Conservation (phyloP, 2,113 vertebrate genomes). For the Mirounga angustirostris region DNA sequence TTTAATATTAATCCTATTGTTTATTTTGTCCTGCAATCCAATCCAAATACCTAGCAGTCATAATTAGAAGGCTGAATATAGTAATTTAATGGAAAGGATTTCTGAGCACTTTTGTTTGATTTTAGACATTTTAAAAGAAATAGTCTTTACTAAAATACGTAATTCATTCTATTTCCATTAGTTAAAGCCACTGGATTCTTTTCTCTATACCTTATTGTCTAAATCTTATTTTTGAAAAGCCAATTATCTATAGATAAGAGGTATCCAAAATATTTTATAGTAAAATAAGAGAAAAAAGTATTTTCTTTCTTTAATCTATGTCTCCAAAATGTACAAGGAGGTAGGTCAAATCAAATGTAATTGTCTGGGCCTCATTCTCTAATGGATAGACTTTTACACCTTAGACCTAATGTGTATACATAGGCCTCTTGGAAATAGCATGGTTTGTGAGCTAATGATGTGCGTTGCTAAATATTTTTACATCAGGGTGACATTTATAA, state of each 20-base stretch:
- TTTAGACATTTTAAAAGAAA: conserved; percentile 62
- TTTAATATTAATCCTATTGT: neutral
- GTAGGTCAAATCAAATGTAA: conserved; percentile 77
- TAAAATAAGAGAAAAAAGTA: conserved; percentile 73
- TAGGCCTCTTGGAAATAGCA: conserved; percentile 80
- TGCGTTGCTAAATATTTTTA: conserved; percentile 79
- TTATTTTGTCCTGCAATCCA: neutral
- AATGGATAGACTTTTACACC: conserved; percentile 76
- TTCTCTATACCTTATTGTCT: neutral
- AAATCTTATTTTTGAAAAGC: conserved; percentile 64
- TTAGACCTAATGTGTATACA: conserved; percentile 77
- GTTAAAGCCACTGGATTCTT: conserved; percentile 16
- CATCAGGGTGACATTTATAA: conserved; percentile 83
- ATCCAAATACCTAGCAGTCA: conserved; percentile 42
- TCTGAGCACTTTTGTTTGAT: conserved; percentile 51
- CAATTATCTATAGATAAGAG: conserved; percentile 36
- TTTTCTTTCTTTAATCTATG: conserved; percentile 67
- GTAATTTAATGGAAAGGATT: conserved; percentile 51
- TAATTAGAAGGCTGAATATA: conserved; percentile 55
- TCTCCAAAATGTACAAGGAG: conserved; percentile 66
- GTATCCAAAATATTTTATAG: conserved; percentile 70
- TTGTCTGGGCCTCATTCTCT: conserved; percentile 72
- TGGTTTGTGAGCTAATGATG: conserved; percentile 79
- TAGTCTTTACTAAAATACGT: conserved; percentile 39
- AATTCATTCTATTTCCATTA: neutral